Evolutionary conservation across 2,113 vertebrate species (phyloP), one percentile per base, ranked within the genome.

Genomic region (Gambusia affinis): DNA sequence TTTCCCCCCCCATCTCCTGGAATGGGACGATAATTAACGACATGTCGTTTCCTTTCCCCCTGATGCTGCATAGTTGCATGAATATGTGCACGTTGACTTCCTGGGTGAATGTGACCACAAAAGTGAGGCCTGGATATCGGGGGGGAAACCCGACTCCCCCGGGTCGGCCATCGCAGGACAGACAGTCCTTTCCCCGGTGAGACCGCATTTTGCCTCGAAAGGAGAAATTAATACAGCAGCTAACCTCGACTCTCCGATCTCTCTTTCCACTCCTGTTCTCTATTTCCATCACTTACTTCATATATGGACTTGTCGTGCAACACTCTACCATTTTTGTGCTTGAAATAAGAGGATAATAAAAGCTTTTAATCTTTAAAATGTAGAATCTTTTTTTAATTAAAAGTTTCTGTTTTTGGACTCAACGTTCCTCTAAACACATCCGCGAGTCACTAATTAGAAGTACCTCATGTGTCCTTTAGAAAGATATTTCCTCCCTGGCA

Each of bases 201-300:
- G 91, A 79, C 87, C 85, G 74, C 78, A 89, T 93, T 94, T 89
- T 92, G 92, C 88, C 72, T 89, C 33, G 90, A 94, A 94, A 92
- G 92, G 84, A 88, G 92, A 95, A 94, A 95, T 93, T 57, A 94
- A 95, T 94, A 93, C 90, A 88, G 60, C 84, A 10, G 71, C 87
- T 87, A 86, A 89, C 83, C 91, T 90, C 89, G 7, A 73, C 67
- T 88, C 80, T 81, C 69, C 73, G 33, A 30, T 82, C 70, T 71
- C 44, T 73, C 66, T 47, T 62, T 35, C 70, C 81, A 66, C 69
- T 60, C 35, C 44, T n/a, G 3, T 75, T 73, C 65, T 64, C 68
- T 44, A 71, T 31, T 71, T 28, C 33, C n/a, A 72, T 62, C 64
- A 74, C 73, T 42, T 67, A 67, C 51, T 67, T 12, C 15, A 70